Evolutionary conservation across 2,797 vertebrate genomes (phyloP), one percentile per base, ranked within the genome.

Genomic region (Enteromius paludinosus): DNA sequence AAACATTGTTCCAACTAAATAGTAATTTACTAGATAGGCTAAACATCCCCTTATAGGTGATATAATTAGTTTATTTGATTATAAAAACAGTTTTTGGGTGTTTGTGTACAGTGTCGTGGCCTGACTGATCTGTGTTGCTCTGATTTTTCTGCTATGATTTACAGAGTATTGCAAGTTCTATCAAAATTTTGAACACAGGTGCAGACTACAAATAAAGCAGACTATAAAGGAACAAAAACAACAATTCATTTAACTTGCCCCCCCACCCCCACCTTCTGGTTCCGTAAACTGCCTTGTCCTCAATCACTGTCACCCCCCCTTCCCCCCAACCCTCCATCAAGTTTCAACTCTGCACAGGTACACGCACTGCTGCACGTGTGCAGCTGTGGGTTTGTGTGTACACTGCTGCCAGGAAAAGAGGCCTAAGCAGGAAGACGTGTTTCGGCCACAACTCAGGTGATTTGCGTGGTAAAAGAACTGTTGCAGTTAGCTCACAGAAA

Each of bases 361-460:
- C 14, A 80, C 11, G 33, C 56, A 15, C 47, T 49, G 66, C 54
- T 82, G 79, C 83, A 85, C 18, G 3, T 33, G 49, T 88, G 85
- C 82, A 85, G 9, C 23, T 88, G 87, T 62, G 87, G 87, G 76
- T 82, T 64, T 62, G 17, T 68, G 52, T 84, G 73, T 79, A 25
- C 6, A 80, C 20, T 79, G 17, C 49, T 88, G 79, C 81, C 66
- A 84, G 79, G 83, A 83, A 82, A 79, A 73, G 71, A 70, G 41
- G 28, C 28, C 2, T 47, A 77, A 79, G 73, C 87, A 85, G 85
- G 85, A 88, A 88, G 79, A 83, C 7, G n/a, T 35, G 74, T 78
- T 66, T 28, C 28, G 47, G 85, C 84, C 85, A 73, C 87, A 84
- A 82, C 81, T 78, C 87, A 87, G 87, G 87, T 88, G 76, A 87